A percentile compares a stretch with the other conserved stretches of the same genome.
Evolutionary conservation across 2,888 invertebrate genomes (phyloP).

Genomic region (Tricholauxania praeusta): DNA sequence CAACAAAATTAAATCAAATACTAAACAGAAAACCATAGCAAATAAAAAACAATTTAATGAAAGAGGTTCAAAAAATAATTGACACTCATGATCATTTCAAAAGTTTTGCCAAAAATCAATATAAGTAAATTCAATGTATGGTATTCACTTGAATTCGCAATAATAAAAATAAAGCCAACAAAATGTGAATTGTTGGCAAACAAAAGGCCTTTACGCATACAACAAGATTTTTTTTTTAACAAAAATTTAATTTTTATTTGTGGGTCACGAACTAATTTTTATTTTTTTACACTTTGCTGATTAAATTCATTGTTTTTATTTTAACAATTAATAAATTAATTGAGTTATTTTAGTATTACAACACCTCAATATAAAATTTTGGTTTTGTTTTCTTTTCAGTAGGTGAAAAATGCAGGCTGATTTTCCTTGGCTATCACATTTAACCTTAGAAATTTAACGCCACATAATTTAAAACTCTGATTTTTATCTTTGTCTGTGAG

Average conservation of each 20-base stretch:
- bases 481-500: not conserved
- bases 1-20: not conserved
- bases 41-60: not conserved
- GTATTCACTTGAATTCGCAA: not conserved
- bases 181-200: not conserved
- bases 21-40: not conserved
- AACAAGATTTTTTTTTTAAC: too few relatives aligned
- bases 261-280: not conserved
- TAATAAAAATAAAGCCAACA: not conserved
- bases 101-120: not conserved
- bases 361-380: not conserved
- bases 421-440: not conserved
- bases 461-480: not conserved
- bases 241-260: not conserved
- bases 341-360: not conserved
- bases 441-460: constrained; percentile 11
- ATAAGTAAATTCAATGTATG: not conserved
- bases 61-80: not conserved
- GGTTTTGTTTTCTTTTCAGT: not conserved
- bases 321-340: not conserved
- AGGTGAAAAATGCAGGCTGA: not conserved
- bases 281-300: not conserved
- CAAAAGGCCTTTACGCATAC: not conserved
- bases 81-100: not conserved
- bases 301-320: not conserved